Percentiles rank a stretch among this genome's conserved stretches.
These are phyloP conservation scores for Volucella inanis DNA, from an alignment of 2,888 invertebrate genomes.

Conservation along the genomic window DNA sequence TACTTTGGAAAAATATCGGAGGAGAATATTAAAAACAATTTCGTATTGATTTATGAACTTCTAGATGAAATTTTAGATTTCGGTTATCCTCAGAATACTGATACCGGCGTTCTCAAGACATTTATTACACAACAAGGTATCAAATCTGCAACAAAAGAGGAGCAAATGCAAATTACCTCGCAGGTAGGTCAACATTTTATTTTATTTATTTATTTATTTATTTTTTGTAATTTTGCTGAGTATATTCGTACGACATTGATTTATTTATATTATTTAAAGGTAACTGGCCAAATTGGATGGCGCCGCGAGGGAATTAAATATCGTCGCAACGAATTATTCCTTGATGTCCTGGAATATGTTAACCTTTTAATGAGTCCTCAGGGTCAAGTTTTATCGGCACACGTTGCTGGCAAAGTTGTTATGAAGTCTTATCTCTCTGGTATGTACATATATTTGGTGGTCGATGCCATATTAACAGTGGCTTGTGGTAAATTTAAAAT, in stretches of 20 bases:
- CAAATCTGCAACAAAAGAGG: constrained; percentile 99
- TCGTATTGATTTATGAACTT: constrained; percentile 99
- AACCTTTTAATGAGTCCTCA: constrained; percentile 99
- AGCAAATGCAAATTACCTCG: constrained; percentile 99
- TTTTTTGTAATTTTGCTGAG: background rate
- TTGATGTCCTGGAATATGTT: constrained; percentile 99
- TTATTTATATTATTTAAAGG: constrained; percentile 78
- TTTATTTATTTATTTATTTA: background rate
- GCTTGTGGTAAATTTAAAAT: background rate
- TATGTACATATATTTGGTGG: constrained; percentile 70
- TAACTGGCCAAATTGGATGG: constrained; percentile 99
- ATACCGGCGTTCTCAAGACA: constrained; percentile 99
- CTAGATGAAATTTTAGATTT: constrained; percentile 99
- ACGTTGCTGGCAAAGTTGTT: constrained; percentile 99
- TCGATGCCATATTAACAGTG: background rate
- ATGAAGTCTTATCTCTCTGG: constrained; percentile 99
- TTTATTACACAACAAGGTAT: constrained; percentile 99
- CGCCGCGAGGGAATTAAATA: constrained; percentile 99
- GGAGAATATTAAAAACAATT: constrained; percentile 99
- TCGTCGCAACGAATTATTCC: constrained; percentile 97
- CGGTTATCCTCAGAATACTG: constrained; percentile 99
- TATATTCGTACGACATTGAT: background rate
- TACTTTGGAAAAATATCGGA: constrained; percentile 99
- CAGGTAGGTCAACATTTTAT: constrained; percentile 84
- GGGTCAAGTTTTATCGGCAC: constrained; percentile 98